phyloP scores from a whole-genome alignment of 2,797 vertebrate genomes.

The Carduelis carduelis region DNA sequence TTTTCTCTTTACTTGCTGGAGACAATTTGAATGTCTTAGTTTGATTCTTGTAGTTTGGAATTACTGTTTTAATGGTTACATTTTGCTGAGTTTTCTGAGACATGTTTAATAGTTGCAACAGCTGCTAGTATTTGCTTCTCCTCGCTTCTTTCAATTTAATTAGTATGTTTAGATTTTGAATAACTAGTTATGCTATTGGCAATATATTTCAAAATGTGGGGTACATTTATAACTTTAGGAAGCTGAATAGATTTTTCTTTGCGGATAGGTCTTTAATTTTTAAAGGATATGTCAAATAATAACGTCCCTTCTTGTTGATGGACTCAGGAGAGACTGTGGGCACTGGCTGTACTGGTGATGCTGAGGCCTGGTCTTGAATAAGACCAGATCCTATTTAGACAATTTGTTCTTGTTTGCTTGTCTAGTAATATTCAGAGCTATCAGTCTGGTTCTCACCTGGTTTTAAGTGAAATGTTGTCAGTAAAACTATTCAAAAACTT shows the following conservation, averaged over 20 bases:
- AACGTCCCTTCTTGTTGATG: background rate
- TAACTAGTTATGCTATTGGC: background rate
- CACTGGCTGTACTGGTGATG: background rate
- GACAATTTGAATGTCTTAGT: background rate
- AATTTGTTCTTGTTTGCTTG: background rate
- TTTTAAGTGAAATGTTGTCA: background rate
- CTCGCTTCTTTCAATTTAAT: background rate
- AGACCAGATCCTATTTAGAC: background rate
- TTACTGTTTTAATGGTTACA: background rate
- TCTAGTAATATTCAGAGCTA: background rate
- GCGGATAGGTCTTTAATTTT: background rate
- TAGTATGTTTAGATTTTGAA: background rate
- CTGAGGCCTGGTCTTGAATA: background rate
- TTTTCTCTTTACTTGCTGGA: background rate
- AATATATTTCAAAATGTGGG: background rate
- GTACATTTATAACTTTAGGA: background rate
- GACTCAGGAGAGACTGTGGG: background rate
- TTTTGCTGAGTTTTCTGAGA: background rate
- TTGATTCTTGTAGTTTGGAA: background rate
- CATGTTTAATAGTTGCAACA: background rate
- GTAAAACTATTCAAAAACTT: background rate
- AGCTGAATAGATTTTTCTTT: background rate
- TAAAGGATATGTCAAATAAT: background rate
- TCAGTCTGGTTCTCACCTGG: background rate
- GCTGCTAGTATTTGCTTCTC: background rate